These are phyloP conservation scores for Sericinus montela DNA, from an alignment of 2,888 invertebrate species.

Conservation along the genomic window DNA sequence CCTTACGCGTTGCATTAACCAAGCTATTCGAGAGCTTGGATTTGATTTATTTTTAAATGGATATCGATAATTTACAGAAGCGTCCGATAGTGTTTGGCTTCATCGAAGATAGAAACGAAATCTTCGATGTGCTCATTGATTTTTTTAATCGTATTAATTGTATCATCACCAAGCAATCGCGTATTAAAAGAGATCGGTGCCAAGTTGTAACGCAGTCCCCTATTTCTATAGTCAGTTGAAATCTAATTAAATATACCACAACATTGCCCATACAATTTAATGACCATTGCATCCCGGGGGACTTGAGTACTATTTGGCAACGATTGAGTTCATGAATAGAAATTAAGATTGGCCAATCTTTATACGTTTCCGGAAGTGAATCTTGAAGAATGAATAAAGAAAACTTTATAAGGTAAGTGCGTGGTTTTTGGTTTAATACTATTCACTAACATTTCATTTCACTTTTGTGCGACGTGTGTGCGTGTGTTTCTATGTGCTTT, in stretches of 20 bases:
- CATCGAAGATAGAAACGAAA: slow-evolving; percentile 29
- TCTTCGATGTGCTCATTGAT: slow-evolving; percentile 34
- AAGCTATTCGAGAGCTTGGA: no score
- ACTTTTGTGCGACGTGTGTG: slow-evolving; percentile 49
- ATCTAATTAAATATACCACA: slow-evolving; percentile 57
- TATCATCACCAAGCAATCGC: slow-evolving; percentile 46
- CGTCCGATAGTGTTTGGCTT: slow-evolving; percentile 69
- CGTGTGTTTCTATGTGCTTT: slow-evolving; percentile 65
- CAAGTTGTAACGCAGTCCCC: slow-evolving; percentile 56
- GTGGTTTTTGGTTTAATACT: slow-evolving; percentile 35
- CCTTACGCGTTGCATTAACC: slow-evolving; percentile 30
- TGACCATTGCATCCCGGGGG: slow-evolving; percentile 35
- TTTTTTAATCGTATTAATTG: slow-evolving; percentile 24
- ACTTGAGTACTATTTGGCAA: slow-evolving; percentile 48
- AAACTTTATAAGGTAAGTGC: slow-evolving; percentile 57
- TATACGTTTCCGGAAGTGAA: slow-evolving; percentile 38
- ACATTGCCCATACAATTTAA: slow-evolving; percentile 59
- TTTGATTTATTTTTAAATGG: background rate
- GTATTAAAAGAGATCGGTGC: slow-evolving; percentile 54
- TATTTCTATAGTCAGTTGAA: slow-evolving; percentile 53
- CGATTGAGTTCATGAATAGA: slow-evolving; percentile 45
- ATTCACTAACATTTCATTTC: slow-evolving; percentile 45
- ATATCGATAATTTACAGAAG: slow-evolving; percentile 31
- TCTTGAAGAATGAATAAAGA: slow-evolving; percentile 36
- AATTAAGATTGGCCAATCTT: slow-evolving; percentile 70